These are phyloP conservation scores for Acanthoscelides obtectus DNA, from an alignment of 2,888 invertebrate genomes.

Conservation along the genomic window DNA sequence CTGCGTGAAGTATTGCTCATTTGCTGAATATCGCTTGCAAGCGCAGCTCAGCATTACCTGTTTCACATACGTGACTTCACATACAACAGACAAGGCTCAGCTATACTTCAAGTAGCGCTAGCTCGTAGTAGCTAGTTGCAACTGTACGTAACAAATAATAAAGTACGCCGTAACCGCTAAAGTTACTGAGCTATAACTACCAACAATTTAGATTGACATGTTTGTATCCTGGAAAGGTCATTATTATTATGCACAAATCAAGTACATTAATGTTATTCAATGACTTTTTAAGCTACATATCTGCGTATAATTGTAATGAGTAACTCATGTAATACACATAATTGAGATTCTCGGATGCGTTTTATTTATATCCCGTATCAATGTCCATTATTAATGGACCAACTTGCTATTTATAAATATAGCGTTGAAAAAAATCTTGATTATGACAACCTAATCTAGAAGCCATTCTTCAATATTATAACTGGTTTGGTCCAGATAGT, in stretches of 20 bases:
- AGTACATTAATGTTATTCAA: not conserved
- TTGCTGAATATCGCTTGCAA: too few relatives aligned
- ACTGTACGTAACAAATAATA: too few relatives aligned
- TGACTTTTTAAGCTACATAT: not conserved
- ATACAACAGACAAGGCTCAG: too few relatives aligned
- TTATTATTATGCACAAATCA: not conserved
- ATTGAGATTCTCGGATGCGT: not conserved
- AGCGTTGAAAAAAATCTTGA: not conserved
- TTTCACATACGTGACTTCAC: too few relatives aligned
- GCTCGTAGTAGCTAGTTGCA: too few relatives aligned
- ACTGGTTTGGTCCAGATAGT: not conserved
- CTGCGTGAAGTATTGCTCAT: too few relatives aligned
- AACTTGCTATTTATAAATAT: not conserved
- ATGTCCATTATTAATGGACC: not conserved
- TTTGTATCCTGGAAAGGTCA: too few relatives aligned
- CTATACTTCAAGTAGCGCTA: too few relatives aligned
- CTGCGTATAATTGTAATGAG: not conserved
- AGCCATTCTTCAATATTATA: not conserved
- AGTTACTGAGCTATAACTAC: constrained; percentile 6
- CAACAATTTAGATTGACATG: not conserved
- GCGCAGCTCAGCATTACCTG: too few relatives aligned
- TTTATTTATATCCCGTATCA: not conserved
- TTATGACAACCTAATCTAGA: not conserved
- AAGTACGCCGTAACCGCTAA: too few relatives aligned
- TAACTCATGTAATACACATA: not conserved